Conservation (phyloP, 2,113 vertebrate species). For the Malurus alboscapulatus region DNA sequence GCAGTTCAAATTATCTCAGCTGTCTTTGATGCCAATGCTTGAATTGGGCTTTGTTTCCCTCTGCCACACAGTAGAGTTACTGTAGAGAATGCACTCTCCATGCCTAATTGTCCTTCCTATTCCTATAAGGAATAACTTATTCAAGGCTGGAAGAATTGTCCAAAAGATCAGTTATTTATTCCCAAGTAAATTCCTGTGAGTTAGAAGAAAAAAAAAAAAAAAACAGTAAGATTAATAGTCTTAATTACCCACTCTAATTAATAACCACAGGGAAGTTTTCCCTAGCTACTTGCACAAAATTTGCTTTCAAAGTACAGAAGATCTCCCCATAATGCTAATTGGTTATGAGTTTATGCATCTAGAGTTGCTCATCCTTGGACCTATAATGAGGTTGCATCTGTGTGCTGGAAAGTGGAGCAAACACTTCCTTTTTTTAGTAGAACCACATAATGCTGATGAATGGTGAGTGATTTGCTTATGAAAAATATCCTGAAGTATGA, state of each 20-base stretch:
- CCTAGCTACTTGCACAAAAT: slow-evolving; percentile 38
- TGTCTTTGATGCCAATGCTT: background rate
- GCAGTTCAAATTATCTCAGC: background rate
- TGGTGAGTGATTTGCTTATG: slow-evolving; percentile 66
- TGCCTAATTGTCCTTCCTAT: background rate
- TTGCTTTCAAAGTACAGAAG: slow-evolving; percentile 42
- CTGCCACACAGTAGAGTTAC: background rate
- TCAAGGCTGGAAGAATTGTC: slow-evolving; percentile 28
- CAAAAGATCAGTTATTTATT: slow-evolving; percentile 47
- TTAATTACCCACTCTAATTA: slow-evolving; percentile 66
- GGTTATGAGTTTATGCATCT: slow-evolving; percentile 61
- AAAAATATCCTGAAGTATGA: slow-evolving; percentile 63
- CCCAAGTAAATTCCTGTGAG: slow-evolving; percentile 12
- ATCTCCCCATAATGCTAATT: slow-evolving; percentile 57
- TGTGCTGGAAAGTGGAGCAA: slow-evolving; percentile 64
- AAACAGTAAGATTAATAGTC: slow-evolving; percentile 64
- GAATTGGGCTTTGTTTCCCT: slow-evolving; percentile 16
- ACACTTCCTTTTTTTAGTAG: slow-evolving; percentile 48
- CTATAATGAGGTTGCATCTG: slow-evolving; percentile 71
- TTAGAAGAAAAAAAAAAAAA: slow-evolving; percentile 39
- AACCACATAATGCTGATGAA: slow-evolving; percentile 70
- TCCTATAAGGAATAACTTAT: background rate
- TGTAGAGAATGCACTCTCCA: slow-evolving; percentile 14
- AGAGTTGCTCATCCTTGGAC: slow-evolving; percentile 68
- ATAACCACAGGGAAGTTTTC: slow-evolving; percentile 58